Base-by-base conservation (phyloP, 2,888 invertebrate species). In the Tanypteryx hageni region DNA sequence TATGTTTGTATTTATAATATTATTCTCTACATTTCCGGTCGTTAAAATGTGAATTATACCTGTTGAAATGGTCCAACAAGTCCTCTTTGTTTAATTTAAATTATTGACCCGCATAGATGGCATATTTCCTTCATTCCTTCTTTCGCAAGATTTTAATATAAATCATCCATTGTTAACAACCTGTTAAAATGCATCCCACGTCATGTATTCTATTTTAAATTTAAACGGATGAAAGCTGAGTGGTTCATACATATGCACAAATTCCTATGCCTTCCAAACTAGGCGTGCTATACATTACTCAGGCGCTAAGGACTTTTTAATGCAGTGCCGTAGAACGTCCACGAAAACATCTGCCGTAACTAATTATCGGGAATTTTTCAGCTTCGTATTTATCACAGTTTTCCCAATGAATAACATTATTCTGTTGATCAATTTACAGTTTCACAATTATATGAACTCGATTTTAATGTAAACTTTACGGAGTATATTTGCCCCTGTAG, bases 121-220 rank as follows among this genome's bases (percentile, higher is more conserved):
- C 59, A 31, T 61, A 86, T 86, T 27, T 61, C 0, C 61, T 31
- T 9, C 2, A 5, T 68, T 44, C 56, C n/a, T 18, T 31, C 64
- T n/a, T 44, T n/a, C 64, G 16, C 64, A 64, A 8, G 7, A 61
- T 64, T 44, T 31, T 64, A 64, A 86, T 56, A 83, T 56, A 83
- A n/a, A 83, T 83, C 18, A 57, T 14, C 89, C 13, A 89, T 89
- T 89, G 89, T 89, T 68, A 18, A 44, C 89, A 64, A 31, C 44
- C 44, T 44, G 16, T 89, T 44, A 44, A 89, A 56, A 64, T 64
- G 61, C 64, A 44, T 64, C 13, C 31, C 9, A 4, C 89, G 44
- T 89, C 89, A 64, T n/a, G 86, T 31, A 61, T 89, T 10, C 89
- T 89, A n/a, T 64, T 89, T 82, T 61, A 86, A 31, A 89, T 89